phyloP scores from a whole-genome alignment of 2,113 vertebrate genomes.

The Pholis gunnellus region DNA sequence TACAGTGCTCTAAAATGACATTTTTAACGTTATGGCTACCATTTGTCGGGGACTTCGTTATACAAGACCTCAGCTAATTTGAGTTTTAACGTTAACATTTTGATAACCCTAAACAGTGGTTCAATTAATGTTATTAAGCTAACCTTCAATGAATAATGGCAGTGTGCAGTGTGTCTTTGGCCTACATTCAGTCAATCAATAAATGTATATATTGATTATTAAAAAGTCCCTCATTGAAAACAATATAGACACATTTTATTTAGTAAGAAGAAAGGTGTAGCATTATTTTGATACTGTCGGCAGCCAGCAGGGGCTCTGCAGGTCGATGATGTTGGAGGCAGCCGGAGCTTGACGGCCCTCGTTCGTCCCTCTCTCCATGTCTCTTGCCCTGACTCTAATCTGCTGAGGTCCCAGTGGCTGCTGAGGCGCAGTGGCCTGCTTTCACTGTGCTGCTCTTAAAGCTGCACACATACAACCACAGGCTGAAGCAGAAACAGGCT shows the following conservation, averaged over 20 bases:
- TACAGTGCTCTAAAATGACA: too few relatives aligned
- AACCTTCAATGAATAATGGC: neutral
- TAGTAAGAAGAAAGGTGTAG: neutral
- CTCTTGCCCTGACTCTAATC: constrained; percentile 22
- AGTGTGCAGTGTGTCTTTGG: neutral
- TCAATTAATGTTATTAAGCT: neutral
- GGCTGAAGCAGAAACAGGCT: neutral
- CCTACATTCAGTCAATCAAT: neutral
- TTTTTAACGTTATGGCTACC: too few relatives aligned
- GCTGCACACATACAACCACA: constrained; percentile 33
- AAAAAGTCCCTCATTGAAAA: neutral
- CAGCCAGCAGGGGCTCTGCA: neutral
- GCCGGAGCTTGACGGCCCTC: constrained; percentile 50
- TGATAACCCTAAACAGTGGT: too few relatives aligned
- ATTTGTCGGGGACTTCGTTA: too few relatives aligned
- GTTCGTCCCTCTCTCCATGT: constrained; percentile 48
- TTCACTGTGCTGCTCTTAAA: constrained; percentile 75
- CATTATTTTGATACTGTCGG: neutral
- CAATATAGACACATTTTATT: neutral
- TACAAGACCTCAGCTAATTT: too few relatives aligned
- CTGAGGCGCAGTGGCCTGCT: constrained; percentile 75
- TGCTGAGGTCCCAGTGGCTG: constrained; percentile 58
- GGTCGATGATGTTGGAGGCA: constrained; percentile 50
- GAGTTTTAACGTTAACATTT: too few relatives aligned
- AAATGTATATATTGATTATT: too few relatives aligned